Base-by-base conservation (phyloP, 2,888 invertebrate genomes). In the Xestoiulus laeticollis region DNA sequence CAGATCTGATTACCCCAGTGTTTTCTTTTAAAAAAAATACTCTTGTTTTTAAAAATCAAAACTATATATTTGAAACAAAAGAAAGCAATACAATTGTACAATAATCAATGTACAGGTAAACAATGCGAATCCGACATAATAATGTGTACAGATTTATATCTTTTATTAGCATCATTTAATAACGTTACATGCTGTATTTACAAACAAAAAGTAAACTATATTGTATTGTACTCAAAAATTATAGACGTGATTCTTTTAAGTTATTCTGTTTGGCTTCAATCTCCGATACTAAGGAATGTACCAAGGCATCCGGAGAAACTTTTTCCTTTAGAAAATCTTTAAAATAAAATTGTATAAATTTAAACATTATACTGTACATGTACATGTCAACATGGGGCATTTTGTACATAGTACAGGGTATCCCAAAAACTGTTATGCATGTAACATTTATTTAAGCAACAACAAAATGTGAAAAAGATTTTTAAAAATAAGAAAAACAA, bases 281-380 rank as follows among this genome's bases (percentile, higher is more conserved):
- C 88, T 93, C 92, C 78, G 91, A 90, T 44, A 96, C 94, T 16
- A 98, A 93, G n/a, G 96, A 96, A 89, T 95, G 94, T 0, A 96
- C 96, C n/a, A 98, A 93, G 89, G 94, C 94, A 59, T 94, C 93
- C 0, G 97, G 95, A 0, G 95, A 96, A 4, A 97, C 94, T 89
- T 95, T 95, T 87, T 95, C 94, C 89, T 95, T 94, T 83, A 98
- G 92, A 91, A 97, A 97, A 89, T 96, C 95, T 0, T 30, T 6
- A 22, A 85, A 85, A 5, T 32, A 43, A 85, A 85, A 33, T 32
- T 82, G 30, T 8, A 14, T 26, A n/a, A n/a, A n/a, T n/a, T 22
- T 22, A 68, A 68, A 22, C 2, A 68, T 68, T 68, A 48, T 44
- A 86, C 8, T 33, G 44, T 87, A 88, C n/a, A n/a, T 26, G 5